Percentiles rank a stretch among this genome's conserved stretches.
Conservation (phyloP, 2,113 vertebrate genomes). For the Ancistrus triradiatus region DNA sequence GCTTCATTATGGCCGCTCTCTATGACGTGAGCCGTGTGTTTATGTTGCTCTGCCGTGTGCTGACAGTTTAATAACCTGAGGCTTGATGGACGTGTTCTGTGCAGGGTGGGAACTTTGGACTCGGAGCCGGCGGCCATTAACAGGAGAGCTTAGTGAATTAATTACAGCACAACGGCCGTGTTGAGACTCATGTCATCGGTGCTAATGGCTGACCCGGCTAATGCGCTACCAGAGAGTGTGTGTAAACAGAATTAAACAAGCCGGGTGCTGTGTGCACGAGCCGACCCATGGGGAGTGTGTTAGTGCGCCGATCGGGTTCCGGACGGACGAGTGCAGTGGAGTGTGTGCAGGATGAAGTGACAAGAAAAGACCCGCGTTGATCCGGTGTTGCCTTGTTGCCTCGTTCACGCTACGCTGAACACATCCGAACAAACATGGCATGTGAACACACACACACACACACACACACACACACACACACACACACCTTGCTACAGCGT, state of each 20-base stretch:
- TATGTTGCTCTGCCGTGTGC: too few relatives aligned
- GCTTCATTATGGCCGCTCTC: too few relatives aligned
- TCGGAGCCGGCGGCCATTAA: neutral
- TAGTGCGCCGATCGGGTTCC: neutral
- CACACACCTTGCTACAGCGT: too few relatives aligned
- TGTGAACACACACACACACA: constrained; percentile 20
- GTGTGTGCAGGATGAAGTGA: constrained; percentile 7
- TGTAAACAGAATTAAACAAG: neutral
- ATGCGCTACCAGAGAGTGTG: neutral
- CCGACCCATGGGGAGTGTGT: neutral
- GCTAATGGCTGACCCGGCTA: constrained; percentile 7
- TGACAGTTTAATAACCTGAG: constrained; percentile 2
- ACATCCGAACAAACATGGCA: constrained; percentile 1
- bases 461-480: constrained; percentile 27
- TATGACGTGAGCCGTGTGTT: too few relatives aligned
- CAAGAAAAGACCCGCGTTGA: neutral
- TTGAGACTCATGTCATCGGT: neutral
- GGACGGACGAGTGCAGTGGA: neutral
- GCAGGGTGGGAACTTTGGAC: neutral
- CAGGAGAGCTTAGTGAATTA: constrained; percentile 10
- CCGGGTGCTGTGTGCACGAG: neutral
- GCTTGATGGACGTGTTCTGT: constrained; percentile 6
- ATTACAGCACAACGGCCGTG: constrained; percentile 4
- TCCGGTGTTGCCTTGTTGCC: constrained; percentile 9
- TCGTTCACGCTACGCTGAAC: neutral